Base-by-base conservation (phyloP, 1,140 invertebrate species). In the Drosophila cardini region DNA sequence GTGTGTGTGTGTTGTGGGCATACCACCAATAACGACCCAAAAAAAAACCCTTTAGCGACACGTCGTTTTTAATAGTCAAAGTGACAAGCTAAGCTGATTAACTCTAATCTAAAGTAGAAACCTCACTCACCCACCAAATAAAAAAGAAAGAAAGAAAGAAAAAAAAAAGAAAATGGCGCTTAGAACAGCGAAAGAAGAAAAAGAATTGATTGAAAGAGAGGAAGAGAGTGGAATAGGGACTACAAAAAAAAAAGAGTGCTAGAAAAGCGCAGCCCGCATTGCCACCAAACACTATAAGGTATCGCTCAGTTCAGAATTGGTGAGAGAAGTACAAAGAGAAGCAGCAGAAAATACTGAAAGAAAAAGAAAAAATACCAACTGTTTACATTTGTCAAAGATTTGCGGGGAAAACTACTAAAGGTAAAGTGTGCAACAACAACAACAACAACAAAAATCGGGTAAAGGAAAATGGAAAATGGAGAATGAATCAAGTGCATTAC, bases 311-410 rank as follows among this genome's bases (percentile, higher is more conserved):
- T 21, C 38, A 42, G 10, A 30, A 53, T 30, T 43, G 15, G 11
- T 26, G 5, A 26, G 26, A n/a, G 18, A 48, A n/a, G 45, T n/a
- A 62, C 9, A 26, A 18, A 36, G 26, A 53, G 32, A 9, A 57
- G n/a, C 32, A 42, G 32, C 15, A 38, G 32, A 32, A 65, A 8
- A 56, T 13, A 21, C 21, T 36, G 7, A 36, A n/a, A 58, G 26
- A 15, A 16, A 53, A 26, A 13, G 21, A 15, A 3, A 53, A n/a
- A 26, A 32, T 46, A 36, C 50, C 53, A 58, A 68, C 56, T 87
- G 82, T 87, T 86, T 86, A 87, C 83, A 87, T 83, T 86, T 87
- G 79, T 87, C 79, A 87, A 87, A 87, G 79, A 79, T 87, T 82
- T 86, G 56, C 56, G 15, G 40, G n/a, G 7, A 42, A 55, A 57